phyloP scores from a whole-genome alignment of 37 sponge, comb jelly and placozoan genomes.

The Petrosia ficiformis region DNA sequence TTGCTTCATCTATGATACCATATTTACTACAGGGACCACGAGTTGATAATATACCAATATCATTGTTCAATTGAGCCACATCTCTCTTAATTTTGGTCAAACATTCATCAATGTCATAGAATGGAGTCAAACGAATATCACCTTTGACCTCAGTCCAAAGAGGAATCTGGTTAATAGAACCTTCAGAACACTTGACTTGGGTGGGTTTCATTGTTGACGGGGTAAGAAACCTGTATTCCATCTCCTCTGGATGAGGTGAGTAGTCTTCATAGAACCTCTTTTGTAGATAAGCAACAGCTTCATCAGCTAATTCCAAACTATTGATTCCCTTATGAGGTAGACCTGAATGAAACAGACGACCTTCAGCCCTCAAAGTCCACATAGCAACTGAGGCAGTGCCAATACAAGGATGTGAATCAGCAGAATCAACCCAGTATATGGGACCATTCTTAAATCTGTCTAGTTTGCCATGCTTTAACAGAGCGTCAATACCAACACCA shows the following conservation, averaged over 20 bases:
- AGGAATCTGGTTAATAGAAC: constrained; percentile 70
- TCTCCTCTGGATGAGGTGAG: constrained; percentile 59
- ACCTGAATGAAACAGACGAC: constrained; percentile 80
- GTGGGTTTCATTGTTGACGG: constrained; percentile 84
- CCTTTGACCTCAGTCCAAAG: constrained; percentile 61
- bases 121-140: constrained; percentile 80
- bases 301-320: constrained; percentile 61
- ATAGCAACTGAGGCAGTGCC: constrained; percentile 64
- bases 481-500: constrained; percentile 70
- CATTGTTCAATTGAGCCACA: constrained; percentile 53
- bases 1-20: neutral
- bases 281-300: constrained; percentile 51
- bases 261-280: constrained; percentile 64
- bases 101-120: constrained; percentile 58
- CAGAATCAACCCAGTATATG: constrained; percentile 74
- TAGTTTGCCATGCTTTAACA: constrained; percentile 65
- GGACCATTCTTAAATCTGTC: constrained; percentile 71
- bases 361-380: constrained; percentile 67
- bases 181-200: constrained; percentile 56
- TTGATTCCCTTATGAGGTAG: constrained; percentile 84
- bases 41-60: constrained; percentile 29
- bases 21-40: constrained; percentile 72
- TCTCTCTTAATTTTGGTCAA: constrained; percentile 42
- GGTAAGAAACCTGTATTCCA: constrained; percentile 55
- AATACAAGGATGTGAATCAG: constrained; percentile 70